phyloP scores from a whole-genome alignment of 2,113 vertebrate species.

The Caracal caracal region DNA sequence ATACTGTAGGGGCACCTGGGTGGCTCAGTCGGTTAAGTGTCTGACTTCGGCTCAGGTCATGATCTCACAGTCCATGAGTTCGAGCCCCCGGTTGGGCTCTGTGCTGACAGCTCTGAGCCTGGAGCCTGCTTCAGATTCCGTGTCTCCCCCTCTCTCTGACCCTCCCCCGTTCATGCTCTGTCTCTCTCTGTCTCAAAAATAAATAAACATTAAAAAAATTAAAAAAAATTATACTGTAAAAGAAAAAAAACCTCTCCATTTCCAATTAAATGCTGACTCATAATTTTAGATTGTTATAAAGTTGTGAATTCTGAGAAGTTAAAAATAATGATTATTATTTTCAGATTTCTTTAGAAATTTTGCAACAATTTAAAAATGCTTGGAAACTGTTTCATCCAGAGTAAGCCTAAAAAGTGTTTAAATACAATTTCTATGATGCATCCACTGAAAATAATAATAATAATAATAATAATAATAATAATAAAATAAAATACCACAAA shows the following conservation, averaged over 20 bases:
- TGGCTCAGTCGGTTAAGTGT: no score
- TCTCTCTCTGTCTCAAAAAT: no score
- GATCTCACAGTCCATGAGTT: no score
- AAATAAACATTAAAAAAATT: no score
- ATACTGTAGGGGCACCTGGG: neutral
- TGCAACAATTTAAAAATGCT: neutral
- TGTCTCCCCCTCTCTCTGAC: no score
- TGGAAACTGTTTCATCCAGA: neutral
- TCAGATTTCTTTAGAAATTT: neutral
- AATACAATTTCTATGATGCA: slow-evolving; percentile 23
- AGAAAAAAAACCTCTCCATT: neutral
- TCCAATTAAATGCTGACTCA: slow-evolving; percentile 22
- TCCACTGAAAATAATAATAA: neutral
- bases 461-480: neutral
- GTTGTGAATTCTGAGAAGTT: slow-evolving; percentile 17
- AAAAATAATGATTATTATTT: slow-evolving; percentile 4
- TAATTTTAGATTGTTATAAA: neutral
- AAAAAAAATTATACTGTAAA: neutral
- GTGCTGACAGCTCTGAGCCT: no score
- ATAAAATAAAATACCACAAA: neutral
- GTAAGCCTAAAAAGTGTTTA: neutral
- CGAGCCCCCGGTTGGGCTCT: no score
- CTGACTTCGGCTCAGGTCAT: no score
- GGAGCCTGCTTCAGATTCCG: no score
- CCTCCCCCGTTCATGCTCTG: no score